Evolutionary conservation across 2,113 vertebrate genomes (phyloP), one percentile per base, ranked within the genome.

Genomic region (Trematomus loennbergii): DNA sequence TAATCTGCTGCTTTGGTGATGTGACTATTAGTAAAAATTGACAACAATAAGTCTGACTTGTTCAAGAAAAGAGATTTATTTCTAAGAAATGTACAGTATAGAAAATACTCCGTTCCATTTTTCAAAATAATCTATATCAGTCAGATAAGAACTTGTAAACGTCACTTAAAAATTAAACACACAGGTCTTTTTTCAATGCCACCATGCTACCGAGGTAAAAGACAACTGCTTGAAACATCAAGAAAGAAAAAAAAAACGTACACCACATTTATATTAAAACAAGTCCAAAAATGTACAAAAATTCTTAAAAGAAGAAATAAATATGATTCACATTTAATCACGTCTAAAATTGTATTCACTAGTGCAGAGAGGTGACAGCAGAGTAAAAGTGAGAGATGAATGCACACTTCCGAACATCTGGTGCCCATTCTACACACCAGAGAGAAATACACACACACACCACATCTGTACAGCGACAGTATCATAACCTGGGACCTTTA

Each of bases 321-420:
- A 96, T 96, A 95, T 89, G 92, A 93, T 95, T 95, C 92, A 95
- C 93, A 95, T 94, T 95, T 89, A 90, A 90, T 92, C 89, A 91
- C 80, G 36, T 84, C 91, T 94, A 95, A 86, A 48, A 86, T 75
- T 64, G 71, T 86, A 92, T 91, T 89, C 76, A 89, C 93, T 93
- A 94, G 92, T 94, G 94, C 94, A 92, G 92, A 92, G 66, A 86
- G 70, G 83, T 65, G 87, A 93, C 93, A 94, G 91, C 78, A 93
- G 87, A 88, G 63, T 78, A 76, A 84, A 86, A 87, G 78, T 79
- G 73, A 88, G 72, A 84, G 71, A 60, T 78, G 81, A 83, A 88
- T 15, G 48, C 76, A 78, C 57, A 71, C 79, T 84, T 87, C 60
- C 58, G 53, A 72, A 73, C 69, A 18, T 60, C 79, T 76, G 87